Evolutionary conservation across 1,140 invertebrate species (phyloP), one percentile per base, ranked within the genome.

Genomic region (Drosophila bipectinata): DNA sequence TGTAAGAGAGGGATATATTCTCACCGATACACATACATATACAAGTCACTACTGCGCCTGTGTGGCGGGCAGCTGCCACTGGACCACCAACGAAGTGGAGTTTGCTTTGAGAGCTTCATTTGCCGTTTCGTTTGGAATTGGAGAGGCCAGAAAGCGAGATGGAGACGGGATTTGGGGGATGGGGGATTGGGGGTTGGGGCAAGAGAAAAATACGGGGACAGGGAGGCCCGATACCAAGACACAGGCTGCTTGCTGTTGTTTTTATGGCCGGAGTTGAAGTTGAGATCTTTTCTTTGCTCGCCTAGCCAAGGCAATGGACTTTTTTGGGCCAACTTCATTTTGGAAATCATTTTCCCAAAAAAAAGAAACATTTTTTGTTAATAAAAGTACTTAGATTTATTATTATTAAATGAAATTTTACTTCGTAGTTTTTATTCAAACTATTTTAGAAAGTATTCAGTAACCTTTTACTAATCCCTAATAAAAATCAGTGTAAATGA

Each of bases 21-120:
- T 64, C 47, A 60, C 63, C 39, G 39, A 69, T 41, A 44, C 34
- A 68, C 45, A 56, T 18, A 61, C 37, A 67, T 45, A 47, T 28
- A 26, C 34, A 18, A 41, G 28, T 37, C 37, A 24, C 53, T 61
- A 53, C 55, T 76, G 78, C 71, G 83, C 69, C 69, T 82, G 82
- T 88, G 75, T 88, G 71, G 74, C 81, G 66, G 71, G 81, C 83
- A 88, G 83, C 83, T 88, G 83, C 83, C 76, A 88, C 66, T 79
- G 79, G 83, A 87, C 83, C 83, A 87, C 83, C 83, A 87, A 83
- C 83, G 84, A 66, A 67, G 78, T 28, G 49, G 55, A 68, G 74
- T 59, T 61, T 69, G 77, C 67, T 71, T 69, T 75, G 72, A 79
- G 82, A 85, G 81, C 81, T 87, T 85, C 78, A 85, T 87, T 87